phyloP scores from a whole-genome alignment of 1,140 invertebrate genomes.

The Amyelois transitella region DNA sequence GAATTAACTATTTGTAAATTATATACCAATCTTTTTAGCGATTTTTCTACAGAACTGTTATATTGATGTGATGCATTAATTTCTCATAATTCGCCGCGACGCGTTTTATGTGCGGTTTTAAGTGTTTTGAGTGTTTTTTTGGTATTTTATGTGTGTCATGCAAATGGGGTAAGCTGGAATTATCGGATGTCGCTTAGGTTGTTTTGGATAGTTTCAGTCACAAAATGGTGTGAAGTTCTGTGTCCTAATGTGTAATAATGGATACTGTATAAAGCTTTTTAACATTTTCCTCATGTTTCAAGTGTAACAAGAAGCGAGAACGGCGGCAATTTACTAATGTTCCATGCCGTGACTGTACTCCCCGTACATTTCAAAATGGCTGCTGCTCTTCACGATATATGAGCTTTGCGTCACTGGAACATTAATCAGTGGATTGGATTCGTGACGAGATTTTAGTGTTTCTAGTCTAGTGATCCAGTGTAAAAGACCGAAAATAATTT shows the following conservation, averaged over 20 bases:
- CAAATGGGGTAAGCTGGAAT: conserved; percentile 75
- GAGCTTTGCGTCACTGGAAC: conserved; percentile 75
- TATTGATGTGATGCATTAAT: conserved; percentile 65
- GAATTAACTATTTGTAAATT: conserved; percentile 75
- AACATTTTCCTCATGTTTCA: conserved; percentile 35
- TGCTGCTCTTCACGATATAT: conserved; percentile 74
- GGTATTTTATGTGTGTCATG: conserved; percentile 75
- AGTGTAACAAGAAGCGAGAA: conserved; percentile 39
- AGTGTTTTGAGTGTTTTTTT: conserved; percentile 73
- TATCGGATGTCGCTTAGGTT: conserved; percentile 75
- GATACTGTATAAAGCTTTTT: conserved; percentile 56
- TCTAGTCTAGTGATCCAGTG: conserved; percentile 47
- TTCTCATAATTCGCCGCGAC: conserved; percentile 61
- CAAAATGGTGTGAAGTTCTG: conserved; percentile 67
- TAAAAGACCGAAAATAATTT: conserved; percentile 51
- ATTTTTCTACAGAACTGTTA: conserved; percentile 69
- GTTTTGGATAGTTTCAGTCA: conserved; percentile 73
- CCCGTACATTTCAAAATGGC: conserved; percentile 75
- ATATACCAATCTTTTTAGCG: conserved; percentile 73
- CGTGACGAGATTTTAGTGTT: conserved; percentile 48
- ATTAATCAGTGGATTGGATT: conserved; percentile 66
- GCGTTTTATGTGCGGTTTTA: conserved; percentile 68
- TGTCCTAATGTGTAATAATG: conserved; percentile 62
- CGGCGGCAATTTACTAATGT: conserved; percentile 63
- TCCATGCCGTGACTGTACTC: conserved; percentile 74